Percentiles rank a stretch among this genome's conserved stretches.
Evolutionary conservation across 2,113 vertebrate species (phyloP).

Genomic region (Vulpes ferrilata): DNA sequence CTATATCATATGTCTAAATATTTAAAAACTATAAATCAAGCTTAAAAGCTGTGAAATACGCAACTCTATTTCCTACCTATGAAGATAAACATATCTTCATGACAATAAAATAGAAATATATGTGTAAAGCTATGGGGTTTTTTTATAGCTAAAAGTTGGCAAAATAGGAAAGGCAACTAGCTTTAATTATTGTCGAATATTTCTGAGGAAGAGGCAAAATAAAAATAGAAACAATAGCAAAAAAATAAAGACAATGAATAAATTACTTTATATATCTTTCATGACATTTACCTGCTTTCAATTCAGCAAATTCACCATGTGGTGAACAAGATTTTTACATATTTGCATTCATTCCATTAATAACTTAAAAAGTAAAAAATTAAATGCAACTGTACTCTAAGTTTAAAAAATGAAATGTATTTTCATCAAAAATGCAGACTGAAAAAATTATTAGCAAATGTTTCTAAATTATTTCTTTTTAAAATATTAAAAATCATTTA

Average conservation of each 20-base stretch:
- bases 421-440: slow-evolving; percentile 16
- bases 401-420: not conserved
- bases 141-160: not conserved
- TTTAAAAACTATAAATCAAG: not conserved
- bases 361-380: not conserved
- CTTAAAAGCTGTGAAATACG: not conserved
- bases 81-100: not conserved
- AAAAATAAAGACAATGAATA: not conserved
- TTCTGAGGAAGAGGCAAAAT: not conserved
- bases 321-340: not conserved
- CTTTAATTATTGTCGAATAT: not conserved
- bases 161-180: not conserved
- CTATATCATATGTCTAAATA: not conserved
- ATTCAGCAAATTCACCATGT: not conserved
- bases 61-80: not conserved
- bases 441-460: not conserved
- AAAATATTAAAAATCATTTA: not conserved
- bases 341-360: not conserved
- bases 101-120: not conserved
- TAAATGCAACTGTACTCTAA: not conserved
- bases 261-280: not conserved
- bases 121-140: not conserved
- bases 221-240: not conserved
- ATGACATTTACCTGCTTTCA: not conserved
- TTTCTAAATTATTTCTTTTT: not conserved